Evolutionary conservation across 2,797 vertebrate species (phyloP).

Genomic region (Cossypha polioptera): DNA sequence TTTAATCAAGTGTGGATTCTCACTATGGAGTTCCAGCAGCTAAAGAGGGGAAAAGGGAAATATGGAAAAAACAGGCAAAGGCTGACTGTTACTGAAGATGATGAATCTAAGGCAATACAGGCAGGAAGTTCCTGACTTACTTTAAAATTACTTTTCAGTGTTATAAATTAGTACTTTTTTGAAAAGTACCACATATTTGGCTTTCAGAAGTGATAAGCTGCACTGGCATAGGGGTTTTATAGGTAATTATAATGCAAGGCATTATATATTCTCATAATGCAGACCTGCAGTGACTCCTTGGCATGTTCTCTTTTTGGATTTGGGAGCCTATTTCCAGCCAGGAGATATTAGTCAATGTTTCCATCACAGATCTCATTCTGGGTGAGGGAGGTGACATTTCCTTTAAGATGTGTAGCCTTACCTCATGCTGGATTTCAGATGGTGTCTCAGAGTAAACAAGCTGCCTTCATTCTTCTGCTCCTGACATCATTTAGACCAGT

Average conservation of each 20-base stretch:
- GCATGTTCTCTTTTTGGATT: neutral
- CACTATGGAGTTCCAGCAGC: neutral
- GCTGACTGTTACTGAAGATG: neutral
- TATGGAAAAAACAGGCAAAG: neutral
- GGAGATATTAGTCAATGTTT: neutral
- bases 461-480: neutral
- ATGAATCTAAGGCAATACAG: neutral
- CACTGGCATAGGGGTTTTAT: neutral
- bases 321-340: neutral
- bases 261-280: neutral
- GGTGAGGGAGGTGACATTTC: neutral
- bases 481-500: neutral
- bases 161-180: neutral
- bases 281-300: neutral
- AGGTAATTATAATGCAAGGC: neutral
- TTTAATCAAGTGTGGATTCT: neutral
- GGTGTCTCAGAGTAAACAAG: neutral
- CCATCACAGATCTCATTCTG: neutral
- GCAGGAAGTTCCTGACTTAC: neutral
- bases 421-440: neutral
- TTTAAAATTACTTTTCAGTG: neutral
- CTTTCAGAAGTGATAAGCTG: neutral
- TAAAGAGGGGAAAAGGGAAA: neutral
- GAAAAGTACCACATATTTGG: neutral
- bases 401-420: neutral